Evolutionary conservation across 2,797 vertebrate genomes (phyloP), one percentile per base, ranked within the genome.

Genomic region (Gastrophryne carolinensis): DNA sequence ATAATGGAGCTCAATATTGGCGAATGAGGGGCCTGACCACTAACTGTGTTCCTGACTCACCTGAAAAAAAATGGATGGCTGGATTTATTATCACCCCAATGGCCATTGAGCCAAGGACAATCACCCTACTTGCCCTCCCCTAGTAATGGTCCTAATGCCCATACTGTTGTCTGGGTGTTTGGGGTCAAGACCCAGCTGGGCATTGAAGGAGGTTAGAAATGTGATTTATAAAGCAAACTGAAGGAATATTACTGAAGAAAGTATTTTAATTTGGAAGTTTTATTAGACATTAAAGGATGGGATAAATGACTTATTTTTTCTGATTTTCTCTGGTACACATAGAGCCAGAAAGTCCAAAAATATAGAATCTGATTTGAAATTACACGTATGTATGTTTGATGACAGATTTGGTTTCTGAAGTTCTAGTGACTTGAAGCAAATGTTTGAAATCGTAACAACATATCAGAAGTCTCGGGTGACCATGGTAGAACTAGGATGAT

Each of bases 381-480:
- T 72, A 63, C 32, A 64, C 65, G 50, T 64, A 64, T 64, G 60
- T 61, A 57, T 27, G 75, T 82, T 80, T 83, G 80, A 81, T 82
- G 66, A 54, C 23, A 77, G 62, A 78, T 83, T 83, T 73, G 27
- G 66, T 86, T 90, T 85, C 82, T 83, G 67, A 81, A 84, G 82
- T 80, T 56, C 58, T 75, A 70, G 80, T 71, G 80, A 81, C 81
- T 81, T 75, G 82, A 82, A 85, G 84, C 86, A 88, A 87, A 83
- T 93, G 87, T 92, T 87, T 84, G 73, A 87, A 88, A 87, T 85
- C 23, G 6, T 19, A 71, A 69, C 44, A 79, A 49, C 79, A 39
- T 83, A 57, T 89, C 85, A 82, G 73, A 30, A 50, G 83, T 93
- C 88, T 94, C 89, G 37, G 84, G 87, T 95, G 85, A 89, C 88